Evolutionary conservation across 2,113 vertebrate species (phyloP), one percentile per base, ranked within the genome.

Genomic region (Zapus hudsonius): DNA sequence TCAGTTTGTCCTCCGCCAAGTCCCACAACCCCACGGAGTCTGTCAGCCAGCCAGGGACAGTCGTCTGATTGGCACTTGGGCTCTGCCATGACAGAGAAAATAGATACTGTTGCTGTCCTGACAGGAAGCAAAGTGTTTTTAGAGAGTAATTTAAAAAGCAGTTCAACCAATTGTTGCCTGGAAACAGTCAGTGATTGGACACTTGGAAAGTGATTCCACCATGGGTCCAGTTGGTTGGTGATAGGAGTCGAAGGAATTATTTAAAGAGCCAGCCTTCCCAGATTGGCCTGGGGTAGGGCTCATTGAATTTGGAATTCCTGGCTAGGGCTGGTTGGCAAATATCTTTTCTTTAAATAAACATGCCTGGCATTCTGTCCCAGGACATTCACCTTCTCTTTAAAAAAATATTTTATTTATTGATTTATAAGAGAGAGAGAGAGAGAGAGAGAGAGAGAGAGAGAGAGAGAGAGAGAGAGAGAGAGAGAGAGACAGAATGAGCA

Each of bases 131-230:
- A 36, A 86, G 89, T 72, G 38, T 70, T 55, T 91, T 88, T 19
- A 3, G 75, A 72, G 91, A 90, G 59, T 63, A 90, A 94, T 96
- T 96, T 47, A 87, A 96, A 96, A 96, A 96, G 90, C 92, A 79
- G 92, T 90, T 95, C 89, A 55, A 33, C 40, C 89, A 69, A 0
- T 66, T 76, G 94, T 95, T 89, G 95, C 95, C 80, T 69, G 42
- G 95, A 96, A 89, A 96, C 69, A 89, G 94, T 61, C 82, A 67
- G 86, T 59, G 95, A 96, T 95, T 96, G 94, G 94, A 73, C 67
- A 19, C 79, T 81, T 19, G 55, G 92, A 81, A 67, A 57, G 57
- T 84, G 75, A 81, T 64, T 75, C 67, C n/a, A 16, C 55, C 11
- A 31, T 69, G 91, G 94, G 95, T 94, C 84, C 52, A 52, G 52